Conservation (phyloP, 2,797 vertebrate species). For the Oreochromis mossambicus region DNA sequence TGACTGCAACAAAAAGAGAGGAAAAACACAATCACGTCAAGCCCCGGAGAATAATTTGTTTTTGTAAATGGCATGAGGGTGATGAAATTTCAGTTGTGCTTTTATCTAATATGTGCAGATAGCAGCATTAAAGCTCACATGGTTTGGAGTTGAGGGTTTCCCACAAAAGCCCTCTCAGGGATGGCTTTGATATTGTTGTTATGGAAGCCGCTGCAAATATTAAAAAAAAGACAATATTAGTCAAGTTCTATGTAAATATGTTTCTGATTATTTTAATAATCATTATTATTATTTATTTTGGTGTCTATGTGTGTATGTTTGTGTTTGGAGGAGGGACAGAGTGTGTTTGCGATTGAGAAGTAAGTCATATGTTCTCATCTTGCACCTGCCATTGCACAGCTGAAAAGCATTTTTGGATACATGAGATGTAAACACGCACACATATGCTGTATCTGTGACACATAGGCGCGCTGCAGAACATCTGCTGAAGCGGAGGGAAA, state of each 20-base stretch:
- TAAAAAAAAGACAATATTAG: conserved; percentile 34
- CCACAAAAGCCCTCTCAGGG: conserved; percentile 90
- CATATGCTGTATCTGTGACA: conserved; percentile 66
- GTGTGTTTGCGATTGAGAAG: conserved; percentile 33
- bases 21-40: background rate
- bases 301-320: background rate
- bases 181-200: conserved; percentile 96
- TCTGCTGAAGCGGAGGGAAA: conserved; percentile 72
- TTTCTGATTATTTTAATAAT: conserved; percentile 27
- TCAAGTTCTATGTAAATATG: conserved; percentile 23
- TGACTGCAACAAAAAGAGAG: conserved; percentile 74
- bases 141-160: conserved; percentile 92
- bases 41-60: background rate
- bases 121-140: conserved; percentile 79
- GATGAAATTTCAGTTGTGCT: conserved; percentile 6
- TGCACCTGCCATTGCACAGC: conserved; percentile 76
- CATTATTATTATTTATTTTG: background rate
- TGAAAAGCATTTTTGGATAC: conserved; percentile 75
- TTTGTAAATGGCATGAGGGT: background rate
- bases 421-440: conserved; percentile 71
- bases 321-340: conserved; percentile 3
- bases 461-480: conserved; percentile 66
- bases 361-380: conserved; percentile 57
- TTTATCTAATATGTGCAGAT: conserved; percentile 8
- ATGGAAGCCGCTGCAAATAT: conserved; percentile 87